phyloP scores from a whole-genome alignment of 2,888 invertebrate genomes.

The Pasiphila rectangulata region DNA sequence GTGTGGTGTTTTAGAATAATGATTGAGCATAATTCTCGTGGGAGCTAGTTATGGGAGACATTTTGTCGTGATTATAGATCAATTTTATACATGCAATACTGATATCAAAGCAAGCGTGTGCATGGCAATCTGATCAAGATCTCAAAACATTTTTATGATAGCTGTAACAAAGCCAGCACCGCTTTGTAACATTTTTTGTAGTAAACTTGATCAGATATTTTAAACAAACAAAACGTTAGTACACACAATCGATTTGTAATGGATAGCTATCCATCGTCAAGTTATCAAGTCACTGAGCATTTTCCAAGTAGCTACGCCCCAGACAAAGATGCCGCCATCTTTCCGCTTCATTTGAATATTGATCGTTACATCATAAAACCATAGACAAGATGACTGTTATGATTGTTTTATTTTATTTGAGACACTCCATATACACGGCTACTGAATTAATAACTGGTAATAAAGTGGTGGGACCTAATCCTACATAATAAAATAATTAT shows the following conservation, averaged over 20 bases:
- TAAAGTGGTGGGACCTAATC: too few species aligned
- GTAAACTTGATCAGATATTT: neutral
- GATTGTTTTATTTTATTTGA: conserved; percentile 31
- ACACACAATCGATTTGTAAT: conserved; percentile 25
- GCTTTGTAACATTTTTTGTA: neutral
- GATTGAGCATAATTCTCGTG: conserved; percentile 19
- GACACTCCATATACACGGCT: too few species aligned
- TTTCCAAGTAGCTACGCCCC: conserved; percentile 14
- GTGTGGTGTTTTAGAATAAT: conserved; percentile 9
- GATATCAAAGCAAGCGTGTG: conserved; percentile 6
- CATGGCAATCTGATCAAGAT: neutral
- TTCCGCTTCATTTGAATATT: conserved; percentile 54
- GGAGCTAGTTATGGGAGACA: conserved; percentile 16
- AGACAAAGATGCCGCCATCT: conserved; percentile 23
- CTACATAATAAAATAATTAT: too few species aligned
- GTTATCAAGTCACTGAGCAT: conserved; percentile 28
- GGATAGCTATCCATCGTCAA: conserved; percentile 25
- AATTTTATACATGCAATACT: conserved; percentile 18
- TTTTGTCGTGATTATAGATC: conserved; percentile 5
- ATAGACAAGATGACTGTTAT: conserved; percentile 21
- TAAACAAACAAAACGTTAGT: conserved; percentile 19
- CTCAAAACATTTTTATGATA: neutral
- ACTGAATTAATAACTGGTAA: too few species aligned
- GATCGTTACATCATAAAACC: conserved; percentile 46
- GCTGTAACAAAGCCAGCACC: too few species aligned